phyloP scores from a whole-genome alignment of 2,888 invertebrate genomes.

The Andrena chrysosceles region DNA sequence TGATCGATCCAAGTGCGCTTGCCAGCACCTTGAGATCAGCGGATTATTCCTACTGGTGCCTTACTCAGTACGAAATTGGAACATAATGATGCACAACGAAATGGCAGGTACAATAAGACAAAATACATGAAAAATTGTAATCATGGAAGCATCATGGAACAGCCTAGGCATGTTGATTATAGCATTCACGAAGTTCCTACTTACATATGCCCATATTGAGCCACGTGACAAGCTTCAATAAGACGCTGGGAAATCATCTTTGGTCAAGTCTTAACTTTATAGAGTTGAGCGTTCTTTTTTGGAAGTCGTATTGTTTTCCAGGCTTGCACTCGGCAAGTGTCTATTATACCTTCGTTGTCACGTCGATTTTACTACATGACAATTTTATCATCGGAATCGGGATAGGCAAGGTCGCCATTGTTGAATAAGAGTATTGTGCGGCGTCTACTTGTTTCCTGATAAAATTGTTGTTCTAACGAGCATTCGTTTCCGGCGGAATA shows the following conservation, averaged over 20 bases:
- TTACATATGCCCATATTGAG: neutral
- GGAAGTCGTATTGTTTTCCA: neutral
- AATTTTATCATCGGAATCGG: conserved; percentile 33
- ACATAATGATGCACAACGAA: neutral
- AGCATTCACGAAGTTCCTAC: neutral
- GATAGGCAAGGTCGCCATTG: conserved; percentile 52
- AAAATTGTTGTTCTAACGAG: conserved; percentile 70
- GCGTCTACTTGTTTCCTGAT: conserved; percentile 61
- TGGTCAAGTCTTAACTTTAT: neutral
- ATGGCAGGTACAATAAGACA: neutral
- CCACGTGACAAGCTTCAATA: neutral
- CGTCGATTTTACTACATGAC: conserved; percentile 7
- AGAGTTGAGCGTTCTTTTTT: neutral
- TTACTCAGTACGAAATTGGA: neutral
- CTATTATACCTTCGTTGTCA: neutral
- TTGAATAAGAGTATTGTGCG: conserved; percentile 39
- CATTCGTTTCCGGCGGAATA: conserved; percentile 70
- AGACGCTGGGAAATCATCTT: neutral
- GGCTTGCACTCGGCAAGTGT: conserved; percentile 2
- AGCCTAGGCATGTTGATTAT: neutral
- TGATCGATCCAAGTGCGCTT: neutral
- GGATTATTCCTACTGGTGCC: neutral
- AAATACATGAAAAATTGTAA: neutral
- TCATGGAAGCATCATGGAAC: neutral
- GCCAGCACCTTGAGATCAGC: neutral